Evolutionary conservation across 1,140 invertebrate genomes (phyloP), one percentile per base, ranked within the genome.

Genomic region (Bombyx mori): DNA sequence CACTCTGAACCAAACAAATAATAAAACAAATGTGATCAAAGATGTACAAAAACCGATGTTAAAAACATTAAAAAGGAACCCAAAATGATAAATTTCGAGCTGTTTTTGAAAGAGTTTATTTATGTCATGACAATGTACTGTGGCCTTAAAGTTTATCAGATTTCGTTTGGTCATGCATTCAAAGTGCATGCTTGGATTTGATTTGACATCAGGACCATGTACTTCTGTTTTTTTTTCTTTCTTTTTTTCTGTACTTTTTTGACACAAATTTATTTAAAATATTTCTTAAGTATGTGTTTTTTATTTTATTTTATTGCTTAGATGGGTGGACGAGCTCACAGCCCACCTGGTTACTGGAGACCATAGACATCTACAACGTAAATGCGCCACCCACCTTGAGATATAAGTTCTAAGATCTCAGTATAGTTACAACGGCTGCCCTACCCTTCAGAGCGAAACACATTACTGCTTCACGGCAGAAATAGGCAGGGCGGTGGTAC

Each of bases 11-110:
- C 56, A 62, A 69, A 68, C 77, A 77, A 82, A 82, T 77, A 82
- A 83, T 83, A 76, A 73, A 71, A 77, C 79, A 85, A 78, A 77
- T 79, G 79, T 84, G 77, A 84, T 81, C 68, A 74, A 75, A 82
- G 79, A 77, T 80, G 78, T 76, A 78, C 69, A 79, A 79, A 79
- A 79, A 69, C 58, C 60, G 63, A 63, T 67, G 60, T 66, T 63
- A 67, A 68, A 69, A 75, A 35, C 71, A 79, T 80, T 79, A 77
- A 77, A 69, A 44, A 65, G 57, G 54, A 4, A 35, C 70, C 75
- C 69, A 67, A 83, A 82, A 81, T 86, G 77, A 82, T 82, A 82
- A 82, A 82, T 81, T 77, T 72, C 72, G 72, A 65, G 55, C 66
- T 68, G 60, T 66, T 73, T 62, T 67, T 77, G 73, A 79, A 79